Conservation (phyloP, 2,797 vertebrate species). For the Pteronotus mesoamericanus region DNA sequence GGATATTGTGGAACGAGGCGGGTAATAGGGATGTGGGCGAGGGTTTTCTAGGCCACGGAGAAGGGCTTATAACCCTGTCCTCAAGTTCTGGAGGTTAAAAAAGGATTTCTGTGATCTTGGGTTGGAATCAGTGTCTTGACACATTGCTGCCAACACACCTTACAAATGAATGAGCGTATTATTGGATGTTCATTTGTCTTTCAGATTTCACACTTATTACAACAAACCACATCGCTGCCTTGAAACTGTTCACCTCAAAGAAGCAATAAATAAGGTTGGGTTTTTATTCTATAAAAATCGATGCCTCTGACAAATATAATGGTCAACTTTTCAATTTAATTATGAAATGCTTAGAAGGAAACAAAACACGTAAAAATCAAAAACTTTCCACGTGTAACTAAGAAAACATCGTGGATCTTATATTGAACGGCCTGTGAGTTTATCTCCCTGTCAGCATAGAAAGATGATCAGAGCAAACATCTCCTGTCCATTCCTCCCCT, state of each 20-base stretch:
- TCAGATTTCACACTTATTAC: not conserved
- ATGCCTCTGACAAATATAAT: constrained; percentile 38
- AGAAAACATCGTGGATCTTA: constrained; percentile 49
- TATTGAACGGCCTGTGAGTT: constrained; percentile 40
- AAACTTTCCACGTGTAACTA: not conserved
- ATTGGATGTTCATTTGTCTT: not conserved
- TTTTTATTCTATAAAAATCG: not conserved
- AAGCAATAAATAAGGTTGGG: not conserved
- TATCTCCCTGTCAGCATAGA: constrained; percentile 44
- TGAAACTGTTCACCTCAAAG: constrained; percentile 18
- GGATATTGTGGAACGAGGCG: not conserved
- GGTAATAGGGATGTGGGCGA: not conserved
- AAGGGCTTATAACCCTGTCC: not conserved
- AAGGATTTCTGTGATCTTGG: not conserved
- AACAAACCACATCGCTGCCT: not conserved
- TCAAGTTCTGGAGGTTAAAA: not conserved
- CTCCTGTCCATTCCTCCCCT: constrained; percentile 56
- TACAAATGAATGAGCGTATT: not conserved
- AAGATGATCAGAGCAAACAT: constrained; percentile 48
- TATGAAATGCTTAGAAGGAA: constrained; percentile 9
- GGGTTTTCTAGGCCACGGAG: not conserved
- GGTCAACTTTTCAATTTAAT: constrained; percentile 30
- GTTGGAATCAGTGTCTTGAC: not conserved
- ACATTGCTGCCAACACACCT: not conserved
- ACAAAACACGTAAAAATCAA: constrained; percentile 26